Base-by-base conservation (phyloP, 2,797 vertebrate genomes). In the Sebastes iracundus region DNA sequence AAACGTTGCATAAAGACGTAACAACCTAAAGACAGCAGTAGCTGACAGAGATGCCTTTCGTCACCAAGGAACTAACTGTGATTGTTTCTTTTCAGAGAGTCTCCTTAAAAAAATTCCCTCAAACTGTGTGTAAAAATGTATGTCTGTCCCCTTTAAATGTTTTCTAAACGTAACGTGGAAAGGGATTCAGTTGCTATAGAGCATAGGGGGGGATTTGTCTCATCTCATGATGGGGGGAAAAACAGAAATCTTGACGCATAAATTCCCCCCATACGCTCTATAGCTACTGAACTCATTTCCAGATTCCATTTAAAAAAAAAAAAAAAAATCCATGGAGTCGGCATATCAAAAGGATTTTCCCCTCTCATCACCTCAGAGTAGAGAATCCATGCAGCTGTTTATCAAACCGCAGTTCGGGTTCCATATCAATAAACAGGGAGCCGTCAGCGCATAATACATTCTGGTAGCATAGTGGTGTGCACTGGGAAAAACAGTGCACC, bases 311-410 rank as follows among this genome's bases (percentile, higher is more conserved):
- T 83, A 70, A 33, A 58, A 85, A 56, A 84, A 81, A 87, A 80
- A 78, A 28, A 60, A 83, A 56, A 85, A 80, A 87, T 83, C 86
- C 35, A 85, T 75, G 76, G 72, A 87, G 87, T 63, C 64, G 4
- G 84, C 80, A 83, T 86, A 81, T 88, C 80, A 89, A 88, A 88
- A 85, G 78, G 73, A 87, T 86, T 88, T 86, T 73, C 85, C 81
- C 73, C 74, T 85, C 84, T 87, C 87, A 79, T 86, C 90, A 92
- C 75, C 82, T 90, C 73, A 78, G 78, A 90, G 72, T 46, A 72
- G 68, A 77, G 81, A 72, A 84, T 87, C 59, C 79, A 86, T 77
- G 83, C 67, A 18, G 85, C 85, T 82, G 60, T 87, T 92, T 81
- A 86, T 91, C 83, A 90, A 88, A 82, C 84, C 77, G 71, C 59